A percentile compares a stretch with the other conserved stretches of the same genome.
Conservation (phyloP, 2,888 invertebrate genomes). For the Dendrolimus pini region DNA sequence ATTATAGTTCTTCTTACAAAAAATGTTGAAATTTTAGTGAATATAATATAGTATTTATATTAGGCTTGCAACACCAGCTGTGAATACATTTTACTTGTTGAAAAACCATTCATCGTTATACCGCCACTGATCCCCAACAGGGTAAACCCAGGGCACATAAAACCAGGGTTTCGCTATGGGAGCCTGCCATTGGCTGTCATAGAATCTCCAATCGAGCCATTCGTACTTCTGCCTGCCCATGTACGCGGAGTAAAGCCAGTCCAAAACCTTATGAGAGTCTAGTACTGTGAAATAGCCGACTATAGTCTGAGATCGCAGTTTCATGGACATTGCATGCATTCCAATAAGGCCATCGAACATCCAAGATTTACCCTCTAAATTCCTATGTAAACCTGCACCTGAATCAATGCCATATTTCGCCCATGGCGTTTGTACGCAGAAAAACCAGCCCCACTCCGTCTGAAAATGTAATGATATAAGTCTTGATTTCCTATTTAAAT, state of each 20-base stretch:
- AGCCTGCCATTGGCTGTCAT: slow-evolving; percentile 4
- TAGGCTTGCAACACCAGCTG: too few species aligned
- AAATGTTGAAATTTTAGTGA: too few species aligned
- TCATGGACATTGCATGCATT: slow-evolving; percentile 24
- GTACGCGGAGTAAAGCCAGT: slow-evolving; percentile 28
- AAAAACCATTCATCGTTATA: neutral
- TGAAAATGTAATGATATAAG: slow-evolving; percentile 14
- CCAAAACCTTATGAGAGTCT: slow-evolving; percentile 24
- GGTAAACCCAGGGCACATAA: slow-evolving; percentile 6
- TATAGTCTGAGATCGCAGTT: slow-evolving; percentile 20
- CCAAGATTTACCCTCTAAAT: slow-evolving; percentile 10
- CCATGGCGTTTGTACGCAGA: slow-evolving; percentile 23
- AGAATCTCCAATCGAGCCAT: slow-evolving; percentile 12
- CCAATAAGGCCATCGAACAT: slow-evolving; percentile 26
- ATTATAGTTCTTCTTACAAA: too few species aligned
- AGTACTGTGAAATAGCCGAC: slow-evolving; percentile 29
- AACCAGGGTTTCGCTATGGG: slow-evolving; percentile 8
- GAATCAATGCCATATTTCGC: slow-evolving; percentile 27
- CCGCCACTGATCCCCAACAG: neutral
- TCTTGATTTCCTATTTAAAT: neutral
- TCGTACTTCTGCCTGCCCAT: slow-evolving; percentile 14
- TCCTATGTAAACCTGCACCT: slow-evolving; percentile 24
- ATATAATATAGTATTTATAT: too few species aligned
- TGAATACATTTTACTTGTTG: neutral
- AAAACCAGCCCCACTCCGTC: slow-evolving; percentile 36